Percentiles rank a stretch among this genome's conserved stretches.
These are phyloP conservation scores for Forbesichthys agassizii DNA, from an alignment of 2,113 vertebrate species.

Conservation along the genomic window DNA sequence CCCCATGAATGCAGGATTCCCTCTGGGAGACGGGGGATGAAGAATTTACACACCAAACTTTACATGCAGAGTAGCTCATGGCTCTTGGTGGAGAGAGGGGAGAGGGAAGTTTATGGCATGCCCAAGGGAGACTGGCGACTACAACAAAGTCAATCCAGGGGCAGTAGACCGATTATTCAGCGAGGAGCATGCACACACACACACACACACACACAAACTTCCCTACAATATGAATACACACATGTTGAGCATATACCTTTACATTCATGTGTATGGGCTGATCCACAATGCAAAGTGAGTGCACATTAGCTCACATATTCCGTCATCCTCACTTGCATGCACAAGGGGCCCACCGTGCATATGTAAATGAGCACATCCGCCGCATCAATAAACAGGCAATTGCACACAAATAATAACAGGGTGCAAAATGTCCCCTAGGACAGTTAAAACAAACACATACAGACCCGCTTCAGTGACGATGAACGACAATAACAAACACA, in stretches of 20 bases:
- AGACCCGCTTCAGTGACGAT: not conserved
- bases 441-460: not conserved
- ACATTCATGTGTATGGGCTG: not conserved
- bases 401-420: no score
- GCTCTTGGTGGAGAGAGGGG: not conserved
- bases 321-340: constrained; percentile 3
- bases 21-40: constrained; percentile 5
- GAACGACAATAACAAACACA: not conserved
- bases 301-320: not conserved
- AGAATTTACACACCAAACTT: constrained; percentile 23
- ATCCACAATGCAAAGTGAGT: not conserved
- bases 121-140: constrained; percentile 20
- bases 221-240: not conserved
- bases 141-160: constrained; percentile 29
- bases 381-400: constrained; percentile 5
- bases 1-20: constrained; percentile 28
- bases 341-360: not conserved
- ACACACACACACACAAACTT: constrained; percentile 3
- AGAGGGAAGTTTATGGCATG: constrained; percentile 20
- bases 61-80: constrained; percentile 5
- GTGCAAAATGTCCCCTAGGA: no score
- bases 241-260: not conserved
- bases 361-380: constrained; percentile 7
- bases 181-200: not conserved
- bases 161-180: constrained; percentile 20